These are phyloP conservation scores for Penaeus japonicus DNA, from an alignment of 1,140 invertebrate species.

Conservation along the genomic window DNA sequence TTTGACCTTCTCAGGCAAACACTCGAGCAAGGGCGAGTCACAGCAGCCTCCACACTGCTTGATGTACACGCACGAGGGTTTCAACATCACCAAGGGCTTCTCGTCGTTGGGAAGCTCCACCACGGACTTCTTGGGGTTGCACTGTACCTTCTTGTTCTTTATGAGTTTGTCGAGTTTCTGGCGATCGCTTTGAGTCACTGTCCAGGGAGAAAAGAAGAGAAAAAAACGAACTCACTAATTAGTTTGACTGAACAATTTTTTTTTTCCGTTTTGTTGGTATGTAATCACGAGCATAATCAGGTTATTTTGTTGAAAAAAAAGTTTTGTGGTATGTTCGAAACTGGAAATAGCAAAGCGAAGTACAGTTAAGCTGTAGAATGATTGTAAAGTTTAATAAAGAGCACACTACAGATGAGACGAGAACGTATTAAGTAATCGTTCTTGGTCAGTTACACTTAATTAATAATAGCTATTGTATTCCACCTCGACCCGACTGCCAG, in stretches of 20 bases:
- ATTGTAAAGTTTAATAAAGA: too few species aligned
- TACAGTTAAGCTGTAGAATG: too few species aligned
- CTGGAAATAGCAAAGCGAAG: too few species aligned
- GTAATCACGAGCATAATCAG: too few species aligned
- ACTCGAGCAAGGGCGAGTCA: constrained; percentile 2
- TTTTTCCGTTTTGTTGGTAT: too few species aligned
- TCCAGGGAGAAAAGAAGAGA: neutral
- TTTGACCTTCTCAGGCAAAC: constrained; percentile 4
- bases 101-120: constrained; percentile 33
- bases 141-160: constrained; percentile 28
- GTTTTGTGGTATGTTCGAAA: too few species aligned
- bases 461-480: neutral
- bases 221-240: too few species aligned
- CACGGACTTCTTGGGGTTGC: constrained; percentile 37
- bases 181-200: neutral
- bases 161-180: neutral
- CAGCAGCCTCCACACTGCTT: constrained; percentile 44
- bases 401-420: too few species aligned
- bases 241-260: too few species aligned
- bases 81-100: neutral
- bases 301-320: too few species aligned
- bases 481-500: constrained; percentile 10
- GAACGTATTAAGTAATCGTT: too few species aligned
- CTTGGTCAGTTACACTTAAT: too few species aligned
- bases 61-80: constrained; percentile 49